Evolutionary conservation across 2,113 vertebrate species (phyloP).

Genomic region (Oplegnathus fasciatus): DNA sequence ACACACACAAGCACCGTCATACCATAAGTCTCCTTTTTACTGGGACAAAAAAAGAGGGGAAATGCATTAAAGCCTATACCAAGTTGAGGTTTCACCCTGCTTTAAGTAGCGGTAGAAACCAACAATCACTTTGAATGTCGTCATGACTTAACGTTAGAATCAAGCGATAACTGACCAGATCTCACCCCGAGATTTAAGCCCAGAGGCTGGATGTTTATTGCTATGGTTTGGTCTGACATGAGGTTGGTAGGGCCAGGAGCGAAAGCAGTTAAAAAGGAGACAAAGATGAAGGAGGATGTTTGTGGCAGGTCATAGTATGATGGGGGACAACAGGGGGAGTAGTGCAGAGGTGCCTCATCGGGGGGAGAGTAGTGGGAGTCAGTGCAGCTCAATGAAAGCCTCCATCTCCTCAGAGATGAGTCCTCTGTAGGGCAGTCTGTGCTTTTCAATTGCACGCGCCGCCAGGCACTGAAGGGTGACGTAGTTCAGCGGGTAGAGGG

Average conservation of each 20-base stretch:
- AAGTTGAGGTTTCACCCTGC: slow-evolving; percentile 24
- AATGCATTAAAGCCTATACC: slow-evolving; percentile 36
- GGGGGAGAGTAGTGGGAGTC: slow-evolving; percentile 57
- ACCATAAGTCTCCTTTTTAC: slow-evolving; percentile 5
- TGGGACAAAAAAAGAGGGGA: background rate
- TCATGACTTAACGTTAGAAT: slow-evolving; percentile 27
- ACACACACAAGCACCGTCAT: slow-evolving; percentile 46
- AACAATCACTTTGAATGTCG: slow-evolving; percentile 45
- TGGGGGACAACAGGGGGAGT: slow-evolving; percentile 3
- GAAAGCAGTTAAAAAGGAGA: slow-evolving; percentile 18
- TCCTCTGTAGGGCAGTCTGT: slow-evolving; percentile 95
- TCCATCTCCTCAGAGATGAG: slow-evolving; percentile 95
- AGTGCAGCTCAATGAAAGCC: slow-evolving; percentile 96
- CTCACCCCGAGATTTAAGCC: slow-evolving; percentile 37
- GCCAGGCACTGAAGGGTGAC: slow-evolving; percentile 97
- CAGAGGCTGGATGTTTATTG: slow-evolving; percentile 70
- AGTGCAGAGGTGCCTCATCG: slow-evolving; percentile 38
- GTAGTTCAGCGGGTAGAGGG: slow-evolving; percentile 92
- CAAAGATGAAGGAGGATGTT: background rate
- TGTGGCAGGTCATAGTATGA: slow-evolving; percentile 27
- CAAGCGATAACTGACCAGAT: slow-evolving; percentile 48
- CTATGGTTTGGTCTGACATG: slow-evolving; percentile 68
- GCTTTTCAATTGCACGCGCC: slow-evolving; percentile 91
- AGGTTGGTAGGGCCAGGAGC: slow-evolving; percentile 21
- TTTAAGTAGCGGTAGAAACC: slow-evolving; percentile 46